Base-by-base conservation (phyloP, 2,113 vertebrate species). In the Sardina pilchardus region DNA sequence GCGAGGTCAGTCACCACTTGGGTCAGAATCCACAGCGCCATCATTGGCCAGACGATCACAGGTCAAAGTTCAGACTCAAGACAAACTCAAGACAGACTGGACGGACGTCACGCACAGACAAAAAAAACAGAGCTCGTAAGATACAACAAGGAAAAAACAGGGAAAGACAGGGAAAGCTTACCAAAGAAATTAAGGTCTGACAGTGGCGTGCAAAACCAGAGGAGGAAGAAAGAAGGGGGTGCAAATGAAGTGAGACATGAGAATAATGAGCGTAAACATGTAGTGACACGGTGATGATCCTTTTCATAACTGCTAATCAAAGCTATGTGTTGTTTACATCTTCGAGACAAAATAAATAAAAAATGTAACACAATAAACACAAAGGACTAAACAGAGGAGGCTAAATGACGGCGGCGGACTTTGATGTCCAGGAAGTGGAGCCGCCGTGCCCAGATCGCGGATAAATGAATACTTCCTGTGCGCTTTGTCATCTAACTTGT, bases 181-280 rank as follows among this genome's bases (percentile, higher is more conserved):
- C 97, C 97, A 94, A 96, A 95, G 92, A 96, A 94, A 96, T 94
- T 96, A 96, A 94, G 93, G 91, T 96, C 96, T 97, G 95, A 96
- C 94, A 91, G 92, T 94, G 91, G 93, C 94, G 95, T 95, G 95
- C 93, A 96, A 94, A 94, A 94, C 92, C 71, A 91, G 82, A 85
- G 86, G 30, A 89, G 89, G 36, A n/a, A 85, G 30, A 88, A 26
- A 34, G 21, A 50, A 39, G 45, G 16, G 45, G 1, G 16, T 17
- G 24, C 26, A 82, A 82, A 36, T 14, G 36, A 81, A 44, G 43
- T 44, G 36, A 56, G 12, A 81, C 30, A 78, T 78, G 71, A 78
- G 14, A 34, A 7, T 8, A 63, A 36, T 4, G 30, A 34, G 2
- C 36, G 71, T 17, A 16, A 34, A 78, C 71, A 78, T 24, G 1